Evolutionary conservation across 2,888 invertebrate species (phyloP), one percentile per base, ranked within the genome.

Genomic region (Thelaira solivaga): DNA sequence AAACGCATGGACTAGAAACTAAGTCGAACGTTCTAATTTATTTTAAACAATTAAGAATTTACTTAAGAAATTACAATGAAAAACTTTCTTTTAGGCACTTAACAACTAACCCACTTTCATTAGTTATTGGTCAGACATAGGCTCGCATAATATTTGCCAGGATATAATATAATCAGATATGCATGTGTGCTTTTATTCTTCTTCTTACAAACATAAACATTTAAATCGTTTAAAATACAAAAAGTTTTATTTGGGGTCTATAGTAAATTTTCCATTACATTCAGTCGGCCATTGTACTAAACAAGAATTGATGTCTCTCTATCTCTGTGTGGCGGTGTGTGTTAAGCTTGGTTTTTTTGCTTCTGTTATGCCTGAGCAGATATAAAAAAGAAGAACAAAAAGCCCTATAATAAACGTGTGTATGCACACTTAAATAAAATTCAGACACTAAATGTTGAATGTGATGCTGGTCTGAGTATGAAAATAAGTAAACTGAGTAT

Each of bases 201-300:
- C 4, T 31, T 39, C 29, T 62, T 64, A 59, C 57, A 43, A 55
- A 57, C 36, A 69, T 69, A 69, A 78, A 69, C 69, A 64, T 78
- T 77, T 78, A 69, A 78, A 78, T 59, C 69, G 74, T 74, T 74
- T 74, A 59, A 69, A 64, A 74, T 53, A 69, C 74, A 74, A 68
- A 69, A 69, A 26, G 74, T 78, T 74, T 74, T 45, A 74, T 53
- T 74, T n/a, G n/a, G n/a, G 64, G 69, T 69, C 74, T 74, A 78
- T 74, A 16, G 64, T 49, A 69, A 69, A 65, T 78, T 64, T 78
- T 69, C 74, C 65, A 65, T 59, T 69, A 61, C 45, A 78, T 59
- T n/a, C 26, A 43, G 4, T 13, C 5, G 53, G 24, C 67, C 41
- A 51, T 65, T 71, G 26, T 57, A 51, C 11, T n/a, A 49, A 55